A percentile compares a stretch with the other conserved stretches of the same genome.
These are phyloP conservation scores for Anastatus disparis DNA, from an alignment of 1,140 invertebrate species.

Conservation along the genomic window DNA sequence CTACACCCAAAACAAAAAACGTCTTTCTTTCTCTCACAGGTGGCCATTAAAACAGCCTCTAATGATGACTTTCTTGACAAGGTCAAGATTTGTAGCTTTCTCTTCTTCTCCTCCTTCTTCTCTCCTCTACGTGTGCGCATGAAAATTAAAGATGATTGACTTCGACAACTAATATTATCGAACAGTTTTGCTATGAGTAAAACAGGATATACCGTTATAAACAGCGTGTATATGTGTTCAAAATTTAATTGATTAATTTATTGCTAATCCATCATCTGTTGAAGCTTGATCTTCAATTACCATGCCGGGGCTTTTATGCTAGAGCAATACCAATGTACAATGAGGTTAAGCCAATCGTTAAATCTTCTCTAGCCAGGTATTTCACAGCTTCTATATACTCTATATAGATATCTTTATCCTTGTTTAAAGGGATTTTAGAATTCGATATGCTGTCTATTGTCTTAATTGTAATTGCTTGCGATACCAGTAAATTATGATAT, in stretches of 20 bases:
- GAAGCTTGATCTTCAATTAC: neutral
- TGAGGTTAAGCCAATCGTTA: neutral
- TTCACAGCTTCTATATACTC: no score
- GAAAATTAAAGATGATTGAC: neutral
- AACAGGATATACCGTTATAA: no score
- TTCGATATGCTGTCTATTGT: no score
- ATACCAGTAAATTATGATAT: no score
- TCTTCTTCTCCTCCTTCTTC: no score
- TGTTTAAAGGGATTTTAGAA: no score
- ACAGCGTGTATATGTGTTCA: no score
- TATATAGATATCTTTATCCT: no score
- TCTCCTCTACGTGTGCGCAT: neutral
- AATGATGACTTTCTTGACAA: constrained; percentile 14
- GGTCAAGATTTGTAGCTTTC: constrained; percentile 1
- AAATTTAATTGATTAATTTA: constrained; percentile 34
- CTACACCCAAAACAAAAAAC: neutral
- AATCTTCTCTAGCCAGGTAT: neutral
- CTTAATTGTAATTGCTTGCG: no score
- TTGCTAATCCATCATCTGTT: neutral
- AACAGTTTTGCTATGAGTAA: no score
- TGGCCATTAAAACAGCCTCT: neutral
- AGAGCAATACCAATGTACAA: neutral
- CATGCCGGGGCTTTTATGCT: neutral
- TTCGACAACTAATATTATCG: neutral
- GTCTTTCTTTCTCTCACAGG: neutral